These are phyloP conservation scores for Penaeus japonicus DNA, from an alignment of 1,140 invertebrate species.

Conservation along the genomic window DNA sequence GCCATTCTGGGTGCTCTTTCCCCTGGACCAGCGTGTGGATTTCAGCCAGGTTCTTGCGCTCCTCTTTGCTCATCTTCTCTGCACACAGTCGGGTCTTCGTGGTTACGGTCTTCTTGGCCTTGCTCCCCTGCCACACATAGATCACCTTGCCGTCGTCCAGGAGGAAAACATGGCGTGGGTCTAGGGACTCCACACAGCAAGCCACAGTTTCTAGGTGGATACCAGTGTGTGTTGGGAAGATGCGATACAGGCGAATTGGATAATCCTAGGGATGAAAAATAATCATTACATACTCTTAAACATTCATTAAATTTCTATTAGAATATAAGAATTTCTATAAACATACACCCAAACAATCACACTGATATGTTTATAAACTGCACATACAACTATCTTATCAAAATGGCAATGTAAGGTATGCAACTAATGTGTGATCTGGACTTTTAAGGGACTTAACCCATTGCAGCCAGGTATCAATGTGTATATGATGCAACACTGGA, in stretches of 20 bases:
- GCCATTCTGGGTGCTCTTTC: conserved; percentile 82
- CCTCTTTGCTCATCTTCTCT: conserved; percentile 99
- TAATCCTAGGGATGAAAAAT: conserved; percentile 72
- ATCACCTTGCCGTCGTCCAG: conserved; percentile 82
- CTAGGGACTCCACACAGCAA: conserved; percentile 76
- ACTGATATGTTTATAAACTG: too few relatives aligned
- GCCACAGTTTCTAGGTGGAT: conserved; percentile 93
- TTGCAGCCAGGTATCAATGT: too few relatives aligned
- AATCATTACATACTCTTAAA: background rate
- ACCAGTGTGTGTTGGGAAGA: conserved; percentile 83
- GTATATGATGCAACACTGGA: too few relatives aligned
- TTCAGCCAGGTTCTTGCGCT: conserved; percentile 93
- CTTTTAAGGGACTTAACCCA: too few relatives aligned
- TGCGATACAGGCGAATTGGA: conserved; percentile 84
- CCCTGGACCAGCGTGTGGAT: conserved; percentile 85
- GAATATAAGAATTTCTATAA: too few relatives aligned
- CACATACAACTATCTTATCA: too few relatives aligned
- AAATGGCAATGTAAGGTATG: too few relatives aligned
- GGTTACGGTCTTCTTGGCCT: conserved; percentile 92
- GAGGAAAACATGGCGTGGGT: conserved; percentile 91
- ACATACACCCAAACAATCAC: too few relatives aligned
- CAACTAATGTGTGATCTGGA: too few relatives aligned
- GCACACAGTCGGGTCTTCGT: conserved; percentile 93
- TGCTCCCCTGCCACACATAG: conserved; percentile 72
- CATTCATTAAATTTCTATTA: too few relatives aligned